Evolutionary conservation across 2,888 invertebrate genomes (phyloP).

Genomic region (Phyllotreta cruciferae): DNA sequence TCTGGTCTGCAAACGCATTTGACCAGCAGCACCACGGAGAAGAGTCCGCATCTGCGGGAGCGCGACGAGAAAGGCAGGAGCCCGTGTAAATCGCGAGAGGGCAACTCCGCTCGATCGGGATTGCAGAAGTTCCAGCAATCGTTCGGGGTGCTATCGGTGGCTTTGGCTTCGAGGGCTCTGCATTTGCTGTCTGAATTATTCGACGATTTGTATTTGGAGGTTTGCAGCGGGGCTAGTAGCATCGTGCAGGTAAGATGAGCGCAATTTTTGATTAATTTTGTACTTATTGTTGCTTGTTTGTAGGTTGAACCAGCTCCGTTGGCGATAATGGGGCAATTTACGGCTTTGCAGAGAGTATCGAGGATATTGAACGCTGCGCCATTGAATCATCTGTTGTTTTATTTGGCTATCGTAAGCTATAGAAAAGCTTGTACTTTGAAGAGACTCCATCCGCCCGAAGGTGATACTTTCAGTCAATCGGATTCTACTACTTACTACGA

Average conservation of each 20-base stretch:
- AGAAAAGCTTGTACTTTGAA: slow-evolving; percentile 88
- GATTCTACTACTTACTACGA: slow-evolving; percentile 97
- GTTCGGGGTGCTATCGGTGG: slow-evolving; percentile 88
- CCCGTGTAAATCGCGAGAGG: slow-evolving; percentile 66
- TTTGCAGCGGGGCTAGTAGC: slow-evolving; percentile 59
- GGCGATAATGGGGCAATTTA: slow-evolving; percentile 69
- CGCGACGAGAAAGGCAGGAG: slow-evolving; percentile 68
- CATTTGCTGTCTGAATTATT: slow-evolving; percentile 76
- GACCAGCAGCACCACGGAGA: slow-evolving; percentile 67
- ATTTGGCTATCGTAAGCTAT: slow-evolving; percentile 87
- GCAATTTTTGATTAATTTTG: not conserved
- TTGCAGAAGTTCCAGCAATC: slow-evolving; percentile 84
- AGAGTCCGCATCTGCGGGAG: slow-evolving; percentile 53
- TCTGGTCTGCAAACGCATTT: slow-evolving; percentile 87
- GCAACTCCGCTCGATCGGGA: slow-evolving; percentile 68
- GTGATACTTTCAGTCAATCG: slow-evolving; percentile 84
- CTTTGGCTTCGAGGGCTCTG: slow-evolving; percentile 85
- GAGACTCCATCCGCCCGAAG: slow-evolving; percentile 82
- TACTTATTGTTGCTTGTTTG: slow-evolving; percentile 31
- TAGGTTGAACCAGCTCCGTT: slow-evolving; percentile 68
- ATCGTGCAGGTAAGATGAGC: slow-evolving; percentile 47
- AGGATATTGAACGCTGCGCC: slow-evolving; percentile 75
- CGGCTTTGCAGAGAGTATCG: slow-evolving; percentile 74
- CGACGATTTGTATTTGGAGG: slow-evolving; percentile 79
- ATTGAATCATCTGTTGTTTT: slow-evolving; percentile 83